Evolutionary conservation across 2,113 vertebrate genomes (phyloP), one percentile per base, ranked within the genome.

Genomic region (Greenwoodochromis staneri): DNA sequence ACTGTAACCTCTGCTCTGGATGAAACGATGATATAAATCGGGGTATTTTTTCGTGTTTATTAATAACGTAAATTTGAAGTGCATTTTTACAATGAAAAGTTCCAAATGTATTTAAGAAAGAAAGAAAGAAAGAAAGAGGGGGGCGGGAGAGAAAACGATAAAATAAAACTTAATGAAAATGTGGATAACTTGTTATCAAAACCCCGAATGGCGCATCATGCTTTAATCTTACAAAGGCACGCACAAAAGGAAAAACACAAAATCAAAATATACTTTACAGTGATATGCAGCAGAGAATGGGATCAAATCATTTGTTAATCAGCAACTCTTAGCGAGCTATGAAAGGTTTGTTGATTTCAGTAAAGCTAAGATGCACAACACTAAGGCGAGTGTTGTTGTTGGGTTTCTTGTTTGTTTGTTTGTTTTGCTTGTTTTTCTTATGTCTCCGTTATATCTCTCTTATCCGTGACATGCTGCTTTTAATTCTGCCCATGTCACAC

Each of bases 11-110:
- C 24, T 45, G 21, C 36, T 45, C 0, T 45, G 69, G 38, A 27
- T 29, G 40, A 73, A 29, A 47, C 27, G 14, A 76, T 0, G 16
- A 11, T 12, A 29, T 19, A 19, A 49, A 76, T 17, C 3, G 1
- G 4, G 0, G 2, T n/a, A 4, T 17, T 17, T 63, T 27, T 4
- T 3, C 4, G 24, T 76, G 9, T 76, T 29, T 29, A 8, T 29
- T 76, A 47, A 29, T 47, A 47, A 16, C 16, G 9, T 31, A 76
- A 31, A 19, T 19, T 49, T 76, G 69, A 47, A 27, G 42, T 49
- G 0, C 6, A 38, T 19, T 0, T 76, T 29, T 47, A 73, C n/a
- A 40, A 73, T 17, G 14, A 73, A 29, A 6, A 11, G 1, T 47
- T 47, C 14, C 42, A 17, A 47, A 73, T 11, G 6, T 73, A 27